phyloP scores from a whole-genome alignment of 2,888 invertebrate genomes.

The Hemaris fuciformis region DNA sequence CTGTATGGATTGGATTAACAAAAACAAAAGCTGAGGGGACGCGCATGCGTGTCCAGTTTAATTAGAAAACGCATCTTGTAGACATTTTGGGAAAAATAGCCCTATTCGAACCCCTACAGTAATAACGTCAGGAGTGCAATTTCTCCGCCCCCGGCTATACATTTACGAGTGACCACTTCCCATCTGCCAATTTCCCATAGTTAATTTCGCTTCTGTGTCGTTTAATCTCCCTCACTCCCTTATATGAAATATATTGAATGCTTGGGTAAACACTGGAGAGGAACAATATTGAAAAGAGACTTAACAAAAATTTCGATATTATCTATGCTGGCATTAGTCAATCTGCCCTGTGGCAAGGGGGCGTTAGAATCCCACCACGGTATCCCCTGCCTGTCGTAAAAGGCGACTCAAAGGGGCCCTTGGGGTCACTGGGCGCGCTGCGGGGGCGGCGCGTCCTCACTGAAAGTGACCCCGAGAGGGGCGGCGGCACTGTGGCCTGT shows the following conservation, averaged over 20 bases:
- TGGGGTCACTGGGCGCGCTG: no score
- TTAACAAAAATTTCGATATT: no score
- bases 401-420: no score
- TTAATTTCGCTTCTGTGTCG: background rate
- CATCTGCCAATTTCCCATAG: constrained; percentile 1
- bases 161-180: background rate
- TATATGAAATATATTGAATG: background rate
- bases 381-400: no score
- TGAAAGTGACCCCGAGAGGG: no score
- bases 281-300: background rate
- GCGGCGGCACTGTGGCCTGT: no score
- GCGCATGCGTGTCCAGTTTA: background rate
- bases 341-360: no score
- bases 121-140: constrained; percentile 2
- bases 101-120: background rate
- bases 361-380: no score
- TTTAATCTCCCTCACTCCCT: background rate
- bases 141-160: background rate
- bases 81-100: background rate
- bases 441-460: no score
- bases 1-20: no score
- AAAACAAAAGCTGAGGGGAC: no score
- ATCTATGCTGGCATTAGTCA: no score
- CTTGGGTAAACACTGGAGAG: background rate
- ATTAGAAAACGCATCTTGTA: background rate